These are phyloP conservation scores for Cinclus cinclus DNA, from an alignment of 2,113 vertebrate species.

Conservation along the genomic window DNA sequence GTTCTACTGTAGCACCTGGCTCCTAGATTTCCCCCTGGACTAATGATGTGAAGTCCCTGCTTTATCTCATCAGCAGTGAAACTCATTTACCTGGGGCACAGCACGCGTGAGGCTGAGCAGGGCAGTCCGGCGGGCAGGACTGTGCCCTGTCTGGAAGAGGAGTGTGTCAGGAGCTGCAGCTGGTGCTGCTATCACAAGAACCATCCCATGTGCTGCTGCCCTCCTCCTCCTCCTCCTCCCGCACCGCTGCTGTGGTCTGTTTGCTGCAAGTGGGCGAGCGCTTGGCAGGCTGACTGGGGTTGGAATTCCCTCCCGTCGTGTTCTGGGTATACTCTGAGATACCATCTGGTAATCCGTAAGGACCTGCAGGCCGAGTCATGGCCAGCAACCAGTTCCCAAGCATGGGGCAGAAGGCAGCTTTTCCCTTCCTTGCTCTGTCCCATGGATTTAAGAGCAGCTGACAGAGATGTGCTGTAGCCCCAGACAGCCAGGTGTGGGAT, in stretches of 20 bases:
- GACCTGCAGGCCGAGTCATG: neutral
- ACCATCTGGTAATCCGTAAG: neutral
- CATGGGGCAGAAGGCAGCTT: neutral
- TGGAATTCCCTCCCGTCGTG: neutral
- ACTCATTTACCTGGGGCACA: neutral
- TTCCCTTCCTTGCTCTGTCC: neutral
- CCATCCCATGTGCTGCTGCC: neutral
- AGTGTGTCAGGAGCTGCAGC: fast-evolving
- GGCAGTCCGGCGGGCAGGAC: neutral
- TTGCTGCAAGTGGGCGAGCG: neutral
- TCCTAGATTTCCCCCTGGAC: neutral
- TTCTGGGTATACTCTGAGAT: neutral
- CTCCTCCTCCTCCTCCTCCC: neutral
- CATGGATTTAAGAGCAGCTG: fast-evolving
- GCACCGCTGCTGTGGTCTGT: neutral
- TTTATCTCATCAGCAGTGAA: neutral
- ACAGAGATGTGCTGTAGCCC: neutral
- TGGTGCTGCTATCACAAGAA: neutral
- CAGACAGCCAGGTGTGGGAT: too few relatives aligned
- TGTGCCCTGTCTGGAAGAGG: fast-evolving
- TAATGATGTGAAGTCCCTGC: neutral
- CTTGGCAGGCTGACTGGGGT: neutral
- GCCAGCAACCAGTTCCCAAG: neutral
- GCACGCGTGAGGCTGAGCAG: neutral
- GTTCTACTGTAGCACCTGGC: neutral